A percentile compares a stretch with the other conserved stretches of the same genome.
phyloP scores from a whole-genome alignment of 2,113 vertebrate genomes.

The Calidris pygmaea region DNA sequence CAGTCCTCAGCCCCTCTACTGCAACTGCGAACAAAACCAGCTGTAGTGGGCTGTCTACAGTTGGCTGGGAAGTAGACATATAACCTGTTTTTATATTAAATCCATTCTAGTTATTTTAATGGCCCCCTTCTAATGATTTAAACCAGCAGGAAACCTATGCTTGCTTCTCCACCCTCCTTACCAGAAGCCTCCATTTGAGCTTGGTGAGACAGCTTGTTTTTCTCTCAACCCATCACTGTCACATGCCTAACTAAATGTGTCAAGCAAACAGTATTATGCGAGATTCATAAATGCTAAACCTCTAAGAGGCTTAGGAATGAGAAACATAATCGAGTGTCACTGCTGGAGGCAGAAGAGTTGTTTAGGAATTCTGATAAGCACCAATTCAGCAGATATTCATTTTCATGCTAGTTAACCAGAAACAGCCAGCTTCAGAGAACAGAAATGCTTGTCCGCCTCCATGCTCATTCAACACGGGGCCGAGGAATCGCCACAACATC shows the following conservation, averaged over 20 bases:
- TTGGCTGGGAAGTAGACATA: background rate
- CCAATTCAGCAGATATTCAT: background rate
- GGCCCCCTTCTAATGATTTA: background rate
- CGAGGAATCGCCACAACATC: background rate
- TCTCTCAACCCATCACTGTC: slow-evolving; percentile 31
- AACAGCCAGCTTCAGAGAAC: background rate
- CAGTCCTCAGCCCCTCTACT: background rate
- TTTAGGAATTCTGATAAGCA: slow-evolving; percentile 48
- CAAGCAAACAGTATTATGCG: slow-evolving; percentile 28
- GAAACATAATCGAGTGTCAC: slow-evolving; percentile 44
- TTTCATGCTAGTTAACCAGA: slow-evolving; percentile 26
- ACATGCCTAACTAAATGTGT: slow-evolving; percentile 40
- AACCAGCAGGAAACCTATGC: slow-evolving; percentile 3
- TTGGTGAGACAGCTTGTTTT: slow-evolving; percentile 19
- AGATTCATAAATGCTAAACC: slow-evolving; percentile 56
- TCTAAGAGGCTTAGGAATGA: slow-evolving; percentile 55
- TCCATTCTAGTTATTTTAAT: background rate
- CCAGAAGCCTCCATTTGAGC: background rate
- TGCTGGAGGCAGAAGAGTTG: slow-evolving; percentile 26
- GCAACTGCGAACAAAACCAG: background rate
- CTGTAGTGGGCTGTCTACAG: background rate
- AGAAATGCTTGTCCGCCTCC: background rate
- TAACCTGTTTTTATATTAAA: background rate
- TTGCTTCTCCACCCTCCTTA: background rate
- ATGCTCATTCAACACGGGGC: background rate